Conservation (phyloP, 2,113 vertebrate genomes). For the Podarcis raffonei region DNA sequence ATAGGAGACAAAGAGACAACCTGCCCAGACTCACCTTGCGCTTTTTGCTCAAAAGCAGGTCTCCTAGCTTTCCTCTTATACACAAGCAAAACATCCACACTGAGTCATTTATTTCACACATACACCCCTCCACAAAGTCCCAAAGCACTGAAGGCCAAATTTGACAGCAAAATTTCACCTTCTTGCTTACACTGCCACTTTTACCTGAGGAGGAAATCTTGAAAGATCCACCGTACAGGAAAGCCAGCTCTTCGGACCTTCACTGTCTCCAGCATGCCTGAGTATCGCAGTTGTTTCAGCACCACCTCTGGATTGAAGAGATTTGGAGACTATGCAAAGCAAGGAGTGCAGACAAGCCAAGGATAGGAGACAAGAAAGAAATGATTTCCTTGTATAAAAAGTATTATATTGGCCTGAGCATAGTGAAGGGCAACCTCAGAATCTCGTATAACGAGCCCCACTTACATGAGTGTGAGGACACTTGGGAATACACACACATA, state of each 20-base stretch:
- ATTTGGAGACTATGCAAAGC: constrained; percentile 76
- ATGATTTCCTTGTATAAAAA: not conserved
- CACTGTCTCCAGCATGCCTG: constrained; percentile 93
- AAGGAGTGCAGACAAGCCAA: constrained; percentile 31
- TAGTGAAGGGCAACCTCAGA: not conserved
- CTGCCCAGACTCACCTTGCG: not conserved
- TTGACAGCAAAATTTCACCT: not conserved
- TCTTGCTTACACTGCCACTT: not conserved
- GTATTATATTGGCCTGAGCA: not conserved
- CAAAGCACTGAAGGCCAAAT: not conserved
- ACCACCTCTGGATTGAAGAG: constrained; percentile 86
- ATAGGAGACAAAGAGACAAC: not conserved
- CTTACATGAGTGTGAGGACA: not conserved
- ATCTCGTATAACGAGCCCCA: not conserved
- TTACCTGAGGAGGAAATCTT: constrained; percentile 86
- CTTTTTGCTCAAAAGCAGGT: not conserved
- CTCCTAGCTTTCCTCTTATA: not conserved
- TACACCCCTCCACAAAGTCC: not conserved
- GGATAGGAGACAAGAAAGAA: not conserved
- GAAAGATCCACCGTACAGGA: constrained; percentile 86
- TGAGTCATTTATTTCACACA: not conserved
- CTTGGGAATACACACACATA: not conserved
- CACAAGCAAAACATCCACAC: constrained; percentile 24
- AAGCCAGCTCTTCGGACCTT: constrained; percentile 91
- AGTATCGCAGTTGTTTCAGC: constrained; percentile 89